Conservation (phyloP, 2,888 invertebrate species). For the Hirtodrosophila alboralis region DNA sequence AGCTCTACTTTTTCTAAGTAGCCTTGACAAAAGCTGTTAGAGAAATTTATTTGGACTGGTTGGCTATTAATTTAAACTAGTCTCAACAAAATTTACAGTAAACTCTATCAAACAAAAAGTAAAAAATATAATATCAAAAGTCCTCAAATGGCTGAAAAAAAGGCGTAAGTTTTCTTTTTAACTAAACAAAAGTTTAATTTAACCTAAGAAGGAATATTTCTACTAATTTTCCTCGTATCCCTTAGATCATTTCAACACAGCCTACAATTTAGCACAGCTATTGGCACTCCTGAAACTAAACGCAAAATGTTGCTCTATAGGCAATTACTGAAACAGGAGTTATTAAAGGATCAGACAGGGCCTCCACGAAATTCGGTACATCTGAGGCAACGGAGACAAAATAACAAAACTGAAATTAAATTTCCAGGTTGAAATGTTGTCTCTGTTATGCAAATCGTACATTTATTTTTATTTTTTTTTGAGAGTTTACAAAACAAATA, state of each 20-base stretch:
- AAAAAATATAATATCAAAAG: conserved; percentile 9
- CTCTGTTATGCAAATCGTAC: too few species aligned
- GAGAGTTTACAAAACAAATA: conserved; percentile 3
- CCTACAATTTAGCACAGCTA: conserved; percentile 57
- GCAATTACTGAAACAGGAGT: conserved; percentile 40
- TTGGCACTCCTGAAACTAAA: conserved; percentile 45
- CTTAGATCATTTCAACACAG: conserved; percentile 19
- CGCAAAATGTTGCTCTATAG: conserved; percentile 60
- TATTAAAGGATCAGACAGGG: conserved; percentile 20
- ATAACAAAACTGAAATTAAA: neutral
- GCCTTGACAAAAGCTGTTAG: conserved; percentile 5
- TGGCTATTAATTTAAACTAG: neutral
- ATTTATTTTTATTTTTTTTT: neutral
- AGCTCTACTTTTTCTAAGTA: too few species aligned
- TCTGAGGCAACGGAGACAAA: neutral
- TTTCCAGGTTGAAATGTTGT: too few species aligned
- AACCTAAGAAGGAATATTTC: too few species aligned
- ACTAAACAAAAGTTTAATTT: too few species aligned
- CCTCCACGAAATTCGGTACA: conserved; percentile 15
- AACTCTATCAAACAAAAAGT: conserved; percentile 13
- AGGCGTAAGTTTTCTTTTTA: conserved; percentile 11
- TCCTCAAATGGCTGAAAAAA: conserved; percentile 28
- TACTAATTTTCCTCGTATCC: too few species aligned
- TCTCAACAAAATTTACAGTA: conserved; percentile 26
- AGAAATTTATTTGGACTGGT: neutral